A percentile compares a stretch with the other conserved stretches of the same genome.
These are phyloP conservation scores for Drosophila aff. DNA, from an alignment of 1,140 invertebrate genomes.

Conservation along the genomic window DNA sequence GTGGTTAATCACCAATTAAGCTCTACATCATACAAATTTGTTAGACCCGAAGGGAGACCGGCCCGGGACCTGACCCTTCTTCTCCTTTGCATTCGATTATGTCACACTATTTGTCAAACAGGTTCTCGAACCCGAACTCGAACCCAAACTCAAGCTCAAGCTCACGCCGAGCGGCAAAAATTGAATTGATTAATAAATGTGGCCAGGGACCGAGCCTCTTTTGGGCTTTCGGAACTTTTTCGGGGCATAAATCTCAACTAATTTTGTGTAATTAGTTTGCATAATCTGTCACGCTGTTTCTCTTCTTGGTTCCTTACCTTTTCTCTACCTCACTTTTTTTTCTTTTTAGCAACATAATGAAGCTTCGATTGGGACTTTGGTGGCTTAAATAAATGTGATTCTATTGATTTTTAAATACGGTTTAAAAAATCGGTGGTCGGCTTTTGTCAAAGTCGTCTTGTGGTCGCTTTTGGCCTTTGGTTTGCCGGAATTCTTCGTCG, in stretches of 20 bases:
- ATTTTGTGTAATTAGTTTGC: slow-evolving; percentile 83
- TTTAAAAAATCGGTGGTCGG: slow-evolving; percentile 56
- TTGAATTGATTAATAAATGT: slow-evolving; percentile 78
- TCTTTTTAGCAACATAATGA: slow-evolving; percentile 58
- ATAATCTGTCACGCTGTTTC: slow-evolving; percentile 78
- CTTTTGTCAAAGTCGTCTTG: slow-evolving; percentile 50
- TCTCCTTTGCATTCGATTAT: slow-evolving; percentile 57
- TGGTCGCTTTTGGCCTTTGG: slow-evolving; percentile 35
- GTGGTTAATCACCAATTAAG: slow-evolving; percentile 84
- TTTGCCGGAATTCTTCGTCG: slow-evolving; percentile 33
- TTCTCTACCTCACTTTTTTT: slow-evolving; percentile 2
- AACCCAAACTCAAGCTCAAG: slow-evolving; percentile 15
- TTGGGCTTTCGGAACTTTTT: slow-evolving; percentile 32
- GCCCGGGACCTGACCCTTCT: slow-evolving; percentile 31
- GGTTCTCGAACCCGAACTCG: slow-evolving; percentile 27
- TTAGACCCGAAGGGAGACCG: slow-evolving; percentile 43
- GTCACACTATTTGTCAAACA: slow-evolving; percentile 79
- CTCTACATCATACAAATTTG: slow-evolving; percentile 83
- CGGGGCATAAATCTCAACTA: slow-evolving; percentile 78
- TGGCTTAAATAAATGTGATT: slow-evolving; percentile 73
- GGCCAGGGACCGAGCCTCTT: slow-evolving; percentile 29
- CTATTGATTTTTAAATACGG: slow-evolving; percentile 63
- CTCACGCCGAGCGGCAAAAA: slow-evolving; percentile 70
- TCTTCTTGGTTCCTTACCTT: slow-evolving; percentile 46
- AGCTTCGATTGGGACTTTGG: slow-evolving; percentile 54